phyloP scores from a whole-genome alignment of 2,113 vertebrate species.

The Taxidea taxus region DNA sequence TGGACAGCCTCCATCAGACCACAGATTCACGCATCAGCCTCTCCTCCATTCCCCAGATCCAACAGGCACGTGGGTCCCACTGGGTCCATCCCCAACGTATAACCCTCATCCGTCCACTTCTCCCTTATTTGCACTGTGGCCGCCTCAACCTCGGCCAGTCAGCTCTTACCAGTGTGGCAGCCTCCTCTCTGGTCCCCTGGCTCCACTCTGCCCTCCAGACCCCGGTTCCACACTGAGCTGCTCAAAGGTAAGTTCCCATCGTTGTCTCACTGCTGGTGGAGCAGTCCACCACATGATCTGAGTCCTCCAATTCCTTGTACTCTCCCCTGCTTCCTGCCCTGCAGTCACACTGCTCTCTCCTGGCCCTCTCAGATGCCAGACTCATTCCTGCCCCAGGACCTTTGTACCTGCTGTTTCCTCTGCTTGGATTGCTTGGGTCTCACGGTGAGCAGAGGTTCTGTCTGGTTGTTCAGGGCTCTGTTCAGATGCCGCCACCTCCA shows the following conservation, averaged over 20 bases:
- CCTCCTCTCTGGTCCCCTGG: neutral
- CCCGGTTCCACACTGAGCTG: neutral
- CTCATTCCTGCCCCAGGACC: neutral
- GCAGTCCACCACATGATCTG: fast-evolving
- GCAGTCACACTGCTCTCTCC: neutral
- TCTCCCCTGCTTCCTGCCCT: too few relatives aligned
- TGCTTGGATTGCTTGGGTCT: neutral
- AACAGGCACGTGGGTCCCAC: neutral
- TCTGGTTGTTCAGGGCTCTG: neutral
- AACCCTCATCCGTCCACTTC: neutral
- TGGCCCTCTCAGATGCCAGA: neutral
- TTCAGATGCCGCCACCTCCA: neutral
- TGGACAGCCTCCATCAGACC: neutral
- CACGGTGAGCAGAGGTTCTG: neutral
- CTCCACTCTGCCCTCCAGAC: neutral
- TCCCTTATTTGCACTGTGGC: neutral
- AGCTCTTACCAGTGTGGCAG: too few relatives aligned
- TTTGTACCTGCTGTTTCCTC: neutral
- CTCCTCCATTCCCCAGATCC: neutral
- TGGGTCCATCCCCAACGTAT: neutral
- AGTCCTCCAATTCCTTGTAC: neutral
- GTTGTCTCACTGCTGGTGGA: neutral
- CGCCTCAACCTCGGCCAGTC: neutral
- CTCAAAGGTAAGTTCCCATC: neutral
- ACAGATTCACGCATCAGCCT: neutral